A percentile compares a stretch with the other conserved stretches of the same genome.
Evolutionary conservation across 1,140 invertebrate species (phyloP).

Genomic region (Drosophila tristis): DNA sequence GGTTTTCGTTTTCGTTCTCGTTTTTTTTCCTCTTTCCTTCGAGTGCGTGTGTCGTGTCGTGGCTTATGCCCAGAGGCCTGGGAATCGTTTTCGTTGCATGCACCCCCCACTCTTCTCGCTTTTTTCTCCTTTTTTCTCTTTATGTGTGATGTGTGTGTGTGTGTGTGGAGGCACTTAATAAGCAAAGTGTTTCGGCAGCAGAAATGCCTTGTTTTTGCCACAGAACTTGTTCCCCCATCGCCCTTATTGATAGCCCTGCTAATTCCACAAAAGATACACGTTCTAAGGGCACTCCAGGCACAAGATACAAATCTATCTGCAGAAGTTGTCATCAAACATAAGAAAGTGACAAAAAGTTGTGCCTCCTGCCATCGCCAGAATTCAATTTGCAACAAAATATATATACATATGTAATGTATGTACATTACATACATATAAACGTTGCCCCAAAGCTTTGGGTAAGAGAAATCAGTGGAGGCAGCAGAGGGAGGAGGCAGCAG

Average conservation of each 20-base stretch:
- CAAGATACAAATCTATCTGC: too few species aligned
- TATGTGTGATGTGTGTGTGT: conserved; percentile 54
- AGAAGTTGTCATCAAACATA: conserved; percentile 40
- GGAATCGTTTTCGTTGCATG: conserved; percentile 50
- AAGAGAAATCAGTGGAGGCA: conserved; percentile 38
- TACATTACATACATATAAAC: conserved; percentile 31
- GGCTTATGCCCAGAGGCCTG: conserved; percentile 58
- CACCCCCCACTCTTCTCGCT: conserved; percentile 5
- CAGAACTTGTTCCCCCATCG: conserved; percentile 12
- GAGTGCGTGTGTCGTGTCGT: conserved; percentile 29
- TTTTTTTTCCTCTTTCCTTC: conserved; percentile 20
- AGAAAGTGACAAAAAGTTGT: conserved; percentile 41
- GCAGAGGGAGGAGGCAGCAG: conserved; percentile 15
- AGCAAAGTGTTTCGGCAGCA: conserved; percentile 43
- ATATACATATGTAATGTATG: conserved; percentile 19
- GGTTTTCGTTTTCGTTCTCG: conserved; percentile 29
- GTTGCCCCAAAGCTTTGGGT: conserved; percentile 36
- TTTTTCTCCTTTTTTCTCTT: conserved; percentile 24
- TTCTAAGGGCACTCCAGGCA: neutral
- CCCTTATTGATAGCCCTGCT: conserved; percentile 27
- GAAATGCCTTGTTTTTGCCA: conserved; percentile 10
- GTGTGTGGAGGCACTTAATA: conserved; percentile 70
- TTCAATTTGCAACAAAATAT: conserved; percentile 60
- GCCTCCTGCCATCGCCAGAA: conserved; percentile 13
- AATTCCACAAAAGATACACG: neutral